Evolutionary conservation across 2,113 vertebrate species (phyloP), one percentile per base, ranked within the genome.

Genomic region (Nibea albiflora): DNA sequence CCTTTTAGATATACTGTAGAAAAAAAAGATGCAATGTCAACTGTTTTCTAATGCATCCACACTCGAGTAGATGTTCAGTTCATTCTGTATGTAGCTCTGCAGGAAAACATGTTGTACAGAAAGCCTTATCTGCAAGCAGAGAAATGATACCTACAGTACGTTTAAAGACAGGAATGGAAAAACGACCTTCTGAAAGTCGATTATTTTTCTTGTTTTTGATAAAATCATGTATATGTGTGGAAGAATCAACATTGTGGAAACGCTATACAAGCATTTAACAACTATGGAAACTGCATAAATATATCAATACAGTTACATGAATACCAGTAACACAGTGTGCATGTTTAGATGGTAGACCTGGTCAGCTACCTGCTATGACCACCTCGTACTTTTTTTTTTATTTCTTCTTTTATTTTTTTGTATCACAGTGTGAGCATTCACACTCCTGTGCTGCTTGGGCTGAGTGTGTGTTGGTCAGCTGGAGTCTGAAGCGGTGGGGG

Each of bases 1-100:
- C 93, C 95, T 95, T 96, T 93, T 93, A 94, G 96, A 96, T 95
- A 95, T 94, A 95, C 93, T 87, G 85, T 93, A 92, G 95, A 87
- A 72, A 73, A 39, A 35, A 39, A 85, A 85, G 91, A 96, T 94
- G 94, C 94, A 92, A 94, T 91, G 93, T 95, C 94, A 89, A 63
- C 71, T 85, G 68, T 93, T 93, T 94, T 96, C 90, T 72, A 85
- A 85, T 71, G 88, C 89, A 92, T 93, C 89, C 76, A 86, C 77
- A 86, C 83, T 85, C 69, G 83, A 92, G 91, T 56, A 76, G 64
- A n/a, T 8, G 61, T 88, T 52, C 52, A 81, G 74, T 85, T 87
- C 28, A 57, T 85, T 83, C 76, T 73, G 73, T 89, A 84, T 83
- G 83, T 90, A 90, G 78, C 75, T 76, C 73, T 92, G 84, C 83